Evolutionary conservation across 2,113 vertebrate genomes (phyloP), one percentile per base, ranked within the genome.

Genomic region (Psilopsiagon aurifrons): DNA sequence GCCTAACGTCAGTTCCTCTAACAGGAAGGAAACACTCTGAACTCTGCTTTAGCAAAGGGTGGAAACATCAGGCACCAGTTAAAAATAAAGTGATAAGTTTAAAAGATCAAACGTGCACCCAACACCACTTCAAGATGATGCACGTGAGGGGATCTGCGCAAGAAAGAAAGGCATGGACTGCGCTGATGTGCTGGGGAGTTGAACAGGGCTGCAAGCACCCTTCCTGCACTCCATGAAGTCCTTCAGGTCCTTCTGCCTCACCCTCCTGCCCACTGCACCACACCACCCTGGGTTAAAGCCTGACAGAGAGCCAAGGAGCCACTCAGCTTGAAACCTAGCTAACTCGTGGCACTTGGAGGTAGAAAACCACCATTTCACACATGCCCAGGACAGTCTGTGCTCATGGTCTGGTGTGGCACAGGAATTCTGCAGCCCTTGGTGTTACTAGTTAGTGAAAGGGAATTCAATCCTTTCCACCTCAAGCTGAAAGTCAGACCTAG

Each of bases 11-110:
- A 62, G 81, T 46, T 82, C 46, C 70, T 91, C 90, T 59, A 43
- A 55, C 78, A 77, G 82, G 79, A 91, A 95, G 75, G 74, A 88
- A 92, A 70, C 43, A 63, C 74, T 83, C 49, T 49, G 62, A 92
- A 69, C 33, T 37, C 46, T 76, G 62, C 23, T 80, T 73, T 22
- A 79, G 70, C 54, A 83, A 88, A 86, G 54, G 10, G 20, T 69
- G n/a, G 28, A 77, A 80, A 84, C 22, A 41, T 28, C 2, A 8
- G 54, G 37, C 6, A 2, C 1, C 37, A 24, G 20, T 31, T 68
- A 1, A 69, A 86, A 94, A 71, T 28, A 52, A 54, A 16, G 13
- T 18, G 24, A 6, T 22, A n/a, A 9, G n/a, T 25, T 1, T n/a
- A 2, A 27, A 54, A 79, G 57, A 59, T 8, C 11, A 46, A 57